These are phyloP conservation scores for Tapirus terrestris DNA, from an alignment of 2,113 vertebrate genomes.

Conservation along the genomic window DNA sequence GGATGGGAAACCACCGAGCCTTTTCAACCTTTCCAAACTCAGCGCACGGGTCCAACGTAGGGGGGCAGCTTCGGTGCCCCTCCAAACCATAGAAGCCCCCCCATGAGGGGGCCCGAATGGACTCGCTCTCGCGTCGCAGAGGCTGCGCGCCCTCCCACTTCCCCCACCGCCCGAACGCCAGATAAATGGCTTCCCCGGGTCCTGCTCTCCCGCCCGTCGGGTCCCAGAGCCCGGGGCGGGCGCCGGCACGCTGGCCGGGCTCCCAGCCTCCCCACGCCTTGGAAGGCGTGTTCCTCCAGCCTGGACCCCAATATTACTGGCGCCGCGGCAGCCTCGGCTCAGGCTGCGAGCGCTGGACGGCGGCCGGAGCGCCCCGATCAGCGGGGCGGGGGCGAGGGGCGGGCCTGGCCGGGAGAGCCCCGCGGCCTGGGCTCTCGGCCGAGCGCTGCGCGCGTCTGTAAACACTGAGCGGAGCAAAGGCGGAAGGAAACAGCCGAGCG, in stretches of 20 bases:
- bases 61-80: fast-evolving
- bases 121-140: background rate
- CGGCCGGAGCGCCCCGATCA: background rate
- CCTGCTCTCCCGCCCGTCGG: fast-evolving
- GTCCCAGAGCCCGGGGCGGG: no score
- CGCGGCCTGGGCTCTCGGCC: background rate
- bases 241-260: fast-evolving
- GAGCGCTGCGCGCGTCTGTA: fast-evolving
- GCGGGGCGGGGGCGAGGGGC: background rate
- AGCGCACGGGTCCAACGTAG: fast-evolving
- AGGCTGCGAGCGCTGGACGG: background rate
- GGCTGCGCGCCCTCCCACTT: fast-evolving
- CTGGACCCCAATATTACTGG: background rate
- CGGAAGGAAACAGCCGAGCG: fast-evolving
- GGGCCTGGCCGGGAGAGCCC: background rate
- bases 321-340: background rate
- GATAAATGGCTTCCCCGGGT: fast-evolving
- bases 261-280: fast-evolving
- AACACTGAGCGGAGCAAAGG: fast-evolving
- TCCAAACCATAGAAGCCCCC: fast-evolving
- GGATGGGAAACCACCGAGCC: fast-evolving
- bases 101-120: fast-evolving
- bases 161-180: fast-evolving
- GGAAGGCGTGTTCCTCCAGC: fast-evolving
- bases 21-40: fast-evolving